These are phyloP conservation scores for Lasioglossum figueresi DNA, from an alignment of 2,888 invertebrate species.

Conservation along the genomic window DNA sequence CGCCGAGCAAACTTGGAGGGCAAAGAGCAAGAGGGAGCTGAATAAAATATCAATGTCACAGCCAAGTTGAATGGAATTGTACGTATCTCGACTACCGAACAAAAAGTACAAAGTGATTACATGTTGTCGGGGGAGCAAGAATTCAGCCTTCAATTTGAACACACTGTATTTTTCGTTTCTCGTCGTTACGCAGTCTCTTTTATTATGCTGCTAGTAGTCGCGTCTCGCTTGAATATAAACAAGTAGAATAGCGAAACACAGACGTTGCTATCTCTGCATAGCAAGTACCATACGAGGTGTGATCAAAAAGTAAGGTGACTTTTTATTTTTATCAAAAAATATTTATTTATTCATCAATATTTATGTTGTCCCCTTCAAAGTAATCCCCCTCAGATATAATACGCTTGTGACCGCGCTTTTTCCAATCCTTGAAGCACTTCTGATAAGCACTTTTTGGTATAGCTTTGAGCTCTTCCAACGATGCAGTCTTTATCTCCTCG, in stretches of 20 bases:
- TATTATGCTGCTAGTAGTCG: neutral
- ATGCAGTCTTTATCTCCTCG: too few relatives aligned
- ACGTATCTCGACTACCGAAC: neutral
- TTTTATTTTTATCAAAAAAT: too few relatives aligned
- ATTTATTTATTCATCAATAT: too few relatives aligned
- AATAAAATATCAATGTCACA: constrained; percentile 54
- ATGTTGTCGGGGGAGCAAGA: neutral
- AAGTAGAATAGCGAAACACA: neutral
- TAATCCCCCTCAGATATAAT: too few relatives aligned
- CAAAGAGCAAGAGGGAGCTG: constrained; percentile 32
- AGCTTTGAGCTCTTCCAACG: too few relatives aligned
- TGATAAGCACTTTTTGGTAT: too few relatives aligned
- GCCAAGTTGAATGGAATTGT: constrained; percentile 36
- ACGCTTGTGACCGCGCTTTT: too few relatives aligned
- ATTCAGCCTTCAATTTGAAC: neutral
- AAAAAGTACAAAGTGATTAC: neutral
- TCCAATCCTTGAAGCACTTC: too few relatives aligned
- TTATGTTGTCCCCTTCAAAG: too few relatives aligned
- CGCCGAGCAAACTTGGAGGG: constrained; percentile 23
- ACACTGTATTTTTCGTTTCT: neutral
- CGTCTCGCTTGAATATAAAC: neutral
- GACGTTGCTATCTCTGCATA: neutral
- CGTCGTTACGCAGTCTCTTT: neutral
- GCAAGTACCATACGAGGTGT: too few relatives aligned
- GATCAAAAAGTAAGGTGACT: too few relatives aligned